These are phyloP conservation scores for Gymnarchus niloticus DNA, from an alignment of 2,113 vertebrate genomes.

Conservation along the genomic window DNA sequence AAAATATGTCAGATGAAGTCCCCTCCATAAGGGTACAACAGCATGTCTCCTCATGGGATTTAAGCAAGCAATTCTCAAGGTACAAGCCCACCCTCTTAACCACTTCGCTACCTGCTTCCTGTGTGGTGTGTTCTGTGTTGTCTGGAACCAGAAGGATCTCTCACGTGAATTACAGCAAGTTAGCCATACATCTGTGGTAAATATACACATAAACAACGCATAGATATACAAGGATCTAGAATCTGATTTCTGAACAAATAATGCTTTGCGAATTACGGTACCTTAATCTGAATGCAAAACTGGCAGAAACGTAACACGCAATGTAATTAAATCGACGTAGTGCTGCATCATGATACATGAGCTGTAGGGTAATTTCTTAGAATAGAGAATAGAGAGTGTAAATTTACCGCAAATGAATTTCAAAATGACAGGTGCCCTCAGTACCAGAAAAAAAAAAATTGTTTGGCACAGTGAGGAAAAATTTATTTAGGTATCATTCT, in stretches of 20 bases:
- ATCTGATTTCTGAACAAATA: not conserved
- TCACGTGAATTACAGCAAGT: not conserved
- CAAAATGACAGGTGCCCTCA: not conserved
- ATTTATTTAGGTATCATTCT: too few species aligned
- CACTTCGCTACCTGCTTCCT: not conserved
- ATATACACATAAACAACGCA: not conserved
- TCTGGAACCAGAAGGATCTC: not conserved
- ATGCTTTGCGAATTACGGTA: not conserved
- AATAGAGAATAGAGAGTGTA: not conserved
- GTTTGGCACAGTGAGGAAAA: too few species aligned
- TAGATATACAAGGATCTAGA: not conserved
- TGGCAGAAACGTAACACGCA: not conserved
- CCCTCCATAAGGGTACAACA: not conserved
- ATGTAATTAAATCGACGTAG: not conserved
- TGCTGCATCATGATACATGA: not conserved
- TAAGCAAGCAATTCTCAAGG: not conserved
- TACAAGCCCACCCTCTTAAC: constrained; percentile 7
- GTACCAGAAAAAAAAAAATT: too few species aligned
- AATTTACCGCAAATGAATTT: not conserved
- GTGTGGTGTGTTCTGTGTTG: not conserved
- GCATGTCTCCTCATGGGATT: not conserved
- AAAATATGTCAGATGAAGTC: not conserved
- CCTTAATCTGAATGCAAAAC: constrained; percentile 3
- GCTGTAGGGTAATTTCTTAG: not conserved
- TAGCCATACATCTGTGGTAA: not conserved